phyloP scores from a whole-genome alignment of 1,140 invertebrate species.

The Micrasema minimum region DNA sequence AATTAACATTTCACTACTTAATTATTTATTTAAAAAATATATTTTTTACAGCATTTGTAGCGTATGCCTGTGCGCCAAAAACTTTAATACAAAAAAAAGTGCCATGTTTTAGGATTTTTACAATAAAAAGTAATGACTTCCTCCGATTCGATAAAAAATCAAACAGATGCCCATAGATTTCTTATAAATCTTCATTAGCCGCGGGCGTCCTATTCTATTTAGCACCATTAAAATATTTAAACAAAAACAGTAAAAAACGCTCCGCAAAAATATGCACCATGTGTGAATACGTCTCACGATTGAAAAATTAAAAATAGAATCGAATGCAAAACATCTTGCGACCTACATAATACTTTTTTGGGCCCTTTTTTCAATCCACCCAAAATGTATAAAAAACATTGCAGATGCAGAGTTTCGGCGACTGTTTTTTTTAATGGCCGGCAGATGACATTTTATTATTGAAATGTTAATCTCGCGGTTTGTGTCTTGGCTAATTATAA shows the following conservation, averaged over 20 bases:
- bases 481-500: constrained; percentile 26
- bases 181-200: constrained; percentile 25
- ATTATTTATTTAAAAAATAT: too few relatives aligned
- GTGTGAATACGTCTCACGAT: constrained; percentile 7
- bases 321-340: constrained; percentile 51
- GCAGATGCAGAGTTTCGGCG: constrained; percentile 45
- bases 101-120: too few relatives aligned
- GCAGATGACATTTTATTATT: constrained; percentile 45
- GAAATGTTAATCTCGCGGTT: not conserved
- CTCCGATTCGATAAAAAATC: constrained; percentile 8
- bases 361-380: constrained; percentile 24
- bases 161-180: constrained; percentile 20
- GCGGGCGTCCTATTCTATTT: constrained; percentile 3
- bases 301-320: constrained; percentile 44
- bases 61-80: too few relatives aligned
- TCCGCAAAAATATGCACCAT: constrained; percentile 22
- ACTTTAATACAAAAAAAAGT: too few relatives aligned
- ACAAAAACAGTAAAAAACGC: constrained; percentile 13
- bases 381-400: constrained; percentile 15
- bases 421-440: constrained; percentile 31
- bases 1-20: too few relatives aligned
- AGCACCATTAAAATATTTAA: constrained; percentile 12
- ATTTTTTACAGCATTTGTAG: too few relatives aligned
- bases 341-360: constrained; percentile 44
- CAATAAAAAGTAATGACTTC: not conserved